Evolutionary conservation across 2,113 vertebrate species (phyloP).

Genomic region (Ursus arctos): DNA sequence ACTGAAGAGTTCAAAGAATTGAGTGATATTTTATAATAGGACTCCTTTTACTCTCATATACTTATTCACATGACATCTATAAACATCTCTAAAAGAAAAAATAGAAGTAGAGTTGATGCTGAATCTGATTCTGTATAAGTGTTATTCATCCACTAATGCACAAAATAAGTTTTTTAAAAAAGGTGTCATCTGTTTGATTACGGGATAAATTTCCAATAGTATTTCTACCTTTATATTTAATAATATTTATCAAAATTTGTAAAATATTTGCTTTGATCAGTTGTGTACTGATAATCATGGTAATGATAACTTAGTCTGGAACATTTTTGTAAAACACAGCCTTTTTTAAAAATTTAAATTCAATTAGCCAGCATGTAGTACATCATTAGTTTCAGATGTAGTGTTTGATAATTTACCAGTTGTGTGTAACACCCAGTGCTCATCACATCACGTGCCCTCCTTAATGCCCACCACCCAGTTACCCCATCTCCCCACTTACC

Average conservation of each 20-base stretch:
- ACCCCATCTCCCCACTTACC: no score
- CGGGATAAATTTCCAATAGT: neutral
- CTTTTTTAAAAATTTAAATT: no score
- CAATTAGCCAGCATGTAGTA: no score
- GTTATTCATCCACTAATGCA: neutral
- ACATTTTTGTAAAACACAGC: neutral
- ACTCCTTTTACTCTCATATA: neutral
- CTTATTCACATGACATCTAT: neutral
- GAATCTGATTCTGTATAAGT: neutral
- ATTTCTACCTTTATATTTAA: neutral
- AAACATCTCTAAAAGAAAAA: neutral
- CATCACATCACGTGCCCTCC: no score
- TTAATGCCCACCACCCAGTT: no score
- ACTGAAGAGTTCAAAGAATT: neutral
- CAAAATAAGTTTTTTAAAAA: neutral
- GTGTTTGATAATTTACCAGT: no score
- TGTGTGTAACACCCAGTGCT: no score
- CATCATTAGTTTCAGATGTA: no score
- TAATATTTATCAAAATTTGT: neutral
- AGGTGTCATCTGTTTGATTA: neutral
- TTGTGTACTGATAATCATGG: neutral
- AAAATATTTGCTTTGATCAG: neutral
- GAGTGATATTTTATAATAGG: neutral
- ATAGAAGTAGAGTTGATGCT: neutral
- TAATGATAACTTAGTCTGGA: neutral